Base-by-base conservation (phyloP, 2,113 vertebrate species). In the Synchiropus splendidus region DNA sequence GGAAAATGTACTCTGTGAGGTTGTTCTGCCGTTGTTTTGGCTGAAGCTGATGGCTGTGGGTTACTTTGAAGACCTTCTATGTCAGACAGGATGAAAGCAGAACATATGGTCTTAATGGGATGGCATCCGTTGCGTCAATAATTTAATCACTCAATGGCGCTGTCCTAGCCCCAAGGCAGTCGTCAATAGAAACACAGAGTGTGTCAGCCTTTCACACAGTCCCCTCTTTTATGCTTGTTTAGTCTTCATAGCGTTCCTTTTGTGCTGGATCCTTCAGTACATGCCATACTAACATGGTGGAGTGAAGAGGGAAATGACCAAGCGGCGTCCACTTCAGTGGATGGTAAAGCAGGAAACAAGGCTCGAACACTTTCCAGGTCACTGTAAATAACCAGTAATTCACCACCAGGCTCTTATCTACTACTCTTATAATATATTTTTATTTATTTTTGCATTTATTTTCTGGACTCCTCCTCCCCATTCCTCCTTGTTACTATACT, bases 121-220 rank as follows among this genome's bases (percentile, higher is more conserved):
- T 44, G 15, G 31, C 15, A 35, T 64, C 54, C 41, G 18, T n/a
- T 11, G 33, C 46, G 65, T 76, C 72, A 75, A 72, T 77, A 75
- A 68, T 64, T 72, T 52, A 74, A 68, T 72, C 70, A 47, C 51
- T 72, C 53, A 48, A 44, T 67, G 36, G 38, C 17, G 39, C 51
- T 53, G 44, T 45, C 39, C 17, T 49, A 54, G 68, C 71, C 67
- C 2, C 49, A 32, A 67, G 59, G 56, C 67, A 2, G 18, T 12
- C 64, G 64, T 68, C 56, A 70, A 54, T 61, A 51, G 58, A 41
- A 69, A 31, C 37, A 30, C 50, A 55, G 14, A 10, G 39, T 56
- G 54, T 46, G 51, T 16, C 48, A 32, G 36, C 55, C 56, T 57
- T 43, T 58, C 48, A 41, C 16, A 51, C 50, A 3, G 49, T 39